Base-by-base conservation (phyloP, 2,113 vertebrate genomes). In the Cryptotis parvus region DNA sequence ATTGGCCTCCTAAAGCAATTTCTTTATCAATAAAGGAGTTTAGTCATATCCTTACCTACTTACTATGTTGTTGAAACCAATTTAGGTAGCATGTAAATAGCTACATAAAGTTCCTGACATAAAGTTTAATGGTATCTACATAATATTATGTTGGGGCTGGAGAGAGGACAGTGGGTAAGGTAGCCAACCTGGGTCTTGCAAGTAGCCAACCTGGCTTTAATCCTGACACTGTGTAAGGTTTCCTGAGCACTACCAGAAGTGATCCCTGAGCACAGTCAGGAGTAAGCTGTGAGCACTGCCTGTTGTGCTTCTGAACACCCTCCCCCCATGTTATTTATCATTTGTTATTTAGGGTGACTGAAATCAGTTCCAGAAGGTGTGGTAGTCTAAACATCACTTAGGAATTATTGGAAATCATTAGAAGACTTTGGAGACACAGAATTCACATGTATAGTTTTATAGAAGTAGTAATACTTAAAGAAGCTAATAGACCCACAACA, bases 351-450 rank as follows among this genome's bases (percentile, higher is more conserved):
- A 81, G 66, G 49, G 27, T 82, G 70, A 37, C 45, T n/a, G 18
- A 78, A 87, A 49, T 65, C 11, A 66, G 37, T 20, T n/a, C 78
- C 65, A 84, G 33, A 55, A 76, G 26, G 11, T 72, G 84, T 85
- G 11, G 49, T n/a, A 83, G 7, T 61, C 7, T 84, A 84, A 84
- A 89, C 18, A 41, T 55, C 72, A 45, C 35, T n/a, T 20, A 61
- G 35, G 26, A 87, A 45, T 24, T 84, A 84, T 22, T 89, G 35
- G 70, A 69, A 95, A 70, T 86, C 27, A 43, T 26, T 22, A 78
- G 80, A 85, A 84, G 75, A 52, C 39, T 80, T 73, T 84, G 74
- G 61, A 87, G 39, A 29, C 27, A 65, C 63, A 33, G 22, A 33
- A 68, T 39, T 81, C 80, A 18, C 39, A 6, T 80, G 31, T 84